Evolutionary conservation across 2,113 vertebrate genomes (phyloP).

Genomic region (Peromyscus polionotus): DNA sequence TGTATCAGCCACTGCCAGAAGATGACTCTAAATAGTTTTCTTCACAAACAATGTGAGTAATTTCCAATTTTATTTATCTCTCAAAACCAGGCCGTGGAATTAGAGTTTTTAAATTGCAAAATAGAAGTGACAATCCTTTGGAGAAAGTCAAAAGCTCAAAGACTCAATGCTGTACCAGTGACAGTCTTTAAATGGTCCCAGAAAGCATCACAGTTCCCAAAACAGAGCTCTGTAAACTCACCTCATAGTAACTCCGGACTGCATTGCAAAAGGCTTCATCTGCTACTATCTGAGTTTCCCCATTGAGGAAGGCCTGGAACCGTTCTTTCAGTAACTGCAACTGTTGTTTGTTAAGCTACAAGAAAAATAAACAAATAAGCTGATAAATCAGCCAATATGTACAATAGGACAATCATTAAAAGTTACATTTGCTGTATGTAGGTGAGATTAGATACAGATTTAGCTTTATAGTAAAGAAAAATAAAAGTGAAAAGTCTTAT

Average conservation of each 20-base stretch:
- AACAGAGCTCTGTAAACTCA: slow-evolving; percentile 82
- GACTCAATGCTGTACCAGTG: background rate
- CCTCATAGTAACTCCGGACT: slow-evolving; percentile 97
- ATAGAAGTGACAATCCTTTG: slow-evolving; percentile 60
- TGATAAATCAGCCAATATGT: background rate
- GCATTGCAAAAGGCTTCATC: slow-evolving; percentile 99
- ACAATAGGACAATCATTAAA: background rate
- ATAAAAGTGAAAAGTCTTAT: background rate
- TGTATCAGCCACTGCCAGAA: slow-evolving; percentile 75
- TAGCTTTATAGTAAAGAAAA: background rate
- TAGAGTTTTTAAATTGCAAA: slow-evolving; percentile 75
- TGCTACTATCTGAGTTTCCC: slow-evolving; percentile 95
- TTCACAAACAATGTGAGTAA: slow-evolving; percentile 60
- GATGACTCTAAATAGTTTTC: background rate
- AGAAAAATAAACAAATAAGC: slow-evolving; percentile 7
- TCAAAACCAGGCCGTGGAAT: slow-evolving; percentile 73
- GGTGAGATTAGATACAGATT: background rate
- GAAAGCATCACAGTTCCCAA: background rate
- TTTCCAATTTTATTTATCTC: slow-evolving; percentile 81
- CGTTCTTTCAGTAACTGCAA: slow-evolving; percentile 94
- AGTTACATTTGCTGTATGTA: background rate
- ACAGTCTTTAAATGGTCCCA: slow-evolving; percentile 12
- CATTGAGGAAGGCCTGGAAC: slow-evolving; percentile 96
- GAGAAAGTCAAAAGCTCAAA: slow-evolving; percentile 55
- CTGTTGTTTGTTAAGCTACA: slow-evolving; percentile 97